Evolutionary conservation across 2,797 vertebrate species (phyloP).

Genomic region (Hydrophis major): DNA sequence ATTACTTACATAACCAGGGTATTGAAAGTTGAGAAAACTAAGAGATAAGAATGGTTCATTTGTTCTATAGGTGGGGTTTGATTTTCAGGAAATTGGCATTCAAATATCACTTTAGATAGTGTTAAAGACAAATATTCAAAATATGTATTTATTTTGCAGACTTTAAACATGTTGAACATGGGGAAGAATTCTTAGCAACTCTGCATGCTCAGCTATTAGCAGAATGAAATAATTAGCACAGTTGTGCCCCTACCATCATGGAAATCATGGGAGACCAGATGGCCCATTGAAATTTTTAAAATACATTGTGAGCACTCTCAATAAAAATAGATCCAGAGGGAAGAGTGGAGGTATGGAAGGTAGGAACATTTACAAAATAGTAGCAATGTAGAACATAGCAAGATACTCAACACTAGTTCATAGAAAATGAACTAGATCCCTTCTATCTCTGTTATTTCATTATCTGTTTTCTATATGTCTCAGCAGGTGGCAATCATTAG

Average conservation of each 20-base stretch:
- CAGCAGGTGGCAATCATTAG: background rate
- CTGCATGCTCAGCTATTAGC: background rate
- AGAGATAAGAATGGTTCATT: conserved; percentile 15
- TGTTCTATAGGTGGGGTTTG: conserved; percentile 25
- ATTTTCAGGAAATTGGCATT: conserved; percentile 38
- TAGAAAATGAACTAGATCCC: background rate
- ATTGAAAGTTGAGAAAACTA: conserved; percentile 22
- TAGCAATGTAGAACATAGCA: background rate
- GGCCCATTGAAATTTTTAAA: background rate
- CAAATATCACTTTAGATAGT: conserved; percentile 30
- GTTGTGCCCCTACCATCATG: background rate
- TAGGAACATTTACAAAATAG: background rate
- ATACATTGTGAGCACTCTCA: background rate
- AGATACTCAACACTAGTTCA: background rate
- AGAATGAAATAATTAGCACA: background rate
- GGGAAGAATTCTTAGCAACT: background rate
- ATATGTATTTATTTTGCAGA: background rate
- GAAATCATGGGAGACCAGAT: background rate
- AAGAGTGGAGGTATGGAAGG: background rate
- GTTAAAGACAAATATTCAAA: conserved; percentile 11
- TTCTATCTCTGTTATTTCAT: background rate
- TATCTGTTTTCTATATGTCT: background rate
- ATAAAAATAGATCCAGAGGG: background rate
- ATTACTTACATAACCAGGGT: conserved; percentile 12
- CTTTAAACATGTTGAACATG: background rate